Evolutionary conservation across 2,797 vertebrate genomes (phyloP).

Genomic region (Sebastes itinus): DNA sequence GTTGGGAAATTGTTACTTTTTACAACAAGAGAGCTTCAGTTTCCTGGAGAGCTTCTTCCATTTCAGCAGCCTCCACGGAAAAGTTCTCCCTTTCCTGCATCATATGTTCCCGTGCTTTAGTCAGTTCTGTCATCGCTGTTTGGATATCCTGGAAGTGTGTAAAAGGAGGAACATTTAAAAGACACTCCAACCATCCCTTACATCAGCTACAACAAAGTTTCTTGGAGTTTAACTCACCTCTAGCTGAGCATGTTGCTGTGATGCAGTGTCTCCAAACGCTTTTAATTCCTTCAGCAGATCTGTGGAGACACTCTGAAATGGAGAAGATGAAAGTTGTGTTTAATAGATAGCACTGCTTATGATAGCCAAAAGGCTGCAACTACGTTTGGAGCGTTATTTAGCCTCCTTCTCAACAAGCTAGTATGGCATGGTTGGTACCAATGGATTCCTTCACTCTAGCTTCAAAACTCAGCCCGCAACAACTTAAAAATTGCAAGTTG

Average conservation of each 20-base stretch:
- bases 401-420: too few relatives aligned
- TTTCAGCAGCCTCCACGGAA: conserved; percentile 66
- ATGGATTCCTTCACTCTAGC: too few relatives aligned
- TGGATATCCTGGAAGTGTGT: conserved; percentile 71
- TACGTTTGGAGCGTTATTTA: too few relatives aligned
- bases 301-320: conserved; percentile 73
- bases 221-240: conserved; percentile 53
- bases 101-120: conserved; percentile 58
- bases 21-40: conserved; percentile 74
- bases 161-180: neutral
- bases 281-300: conserved; percentile 75
- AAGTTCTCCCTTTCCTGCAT: conserved; percentile 71
- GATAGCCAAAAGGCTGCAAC: neutral
- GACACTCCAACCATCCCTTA: neutral
- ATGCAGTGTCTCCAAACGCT: conserved; percentile 63
- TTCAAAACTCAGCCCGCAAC: too few relatives aligned
- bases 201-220: neutral
- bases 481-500: too few relatives aligned
- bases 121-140: conserved; percentile 60
- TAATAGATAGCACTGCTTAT: neutral
- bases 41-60: conserved; percentile 75
- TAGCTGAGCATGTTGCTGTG: conserved; percentile 66
- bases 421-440: too few relatives aligned
- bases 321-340: neutral
- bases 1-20: neutral